A percentile compares a stretch with the other conserved stretches of the same genome.
Conservation (phyloP, 1,140 invertebrate species). For the Aradophagus sp. region DNA sequence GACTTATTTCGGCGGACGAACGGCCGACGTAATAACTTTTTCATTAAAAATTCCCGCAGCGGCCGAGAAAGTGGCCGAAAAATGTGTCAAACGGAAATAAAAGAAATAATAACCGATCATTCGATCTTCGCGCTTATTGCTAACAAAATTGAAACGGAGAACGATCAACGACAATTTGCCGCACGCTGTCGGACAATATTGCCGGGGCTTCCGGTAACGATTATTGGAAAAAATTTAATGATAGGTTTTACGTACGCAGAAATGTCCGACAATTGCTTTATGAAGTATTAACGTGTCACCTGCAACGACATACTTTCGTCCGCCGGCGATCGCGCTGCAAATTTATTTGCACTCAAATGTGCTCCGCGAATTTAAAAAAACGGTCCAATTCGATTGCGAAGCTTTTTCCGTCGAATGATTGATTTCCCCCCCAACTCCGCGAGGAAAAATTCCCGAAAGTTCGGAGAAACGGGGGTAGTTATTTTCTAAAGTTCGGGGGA, state of each 20-base stretch:
- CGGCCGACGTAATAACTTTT: too few species aligned
- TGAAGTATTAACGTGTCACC: constrained; percentile 35
- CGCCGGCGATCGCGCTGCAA: not conserved
- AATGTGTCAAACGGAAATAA: not conserved
- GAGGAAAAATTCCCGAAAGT: too few species aligned
- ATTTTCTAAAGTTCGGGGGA: too few species aligned
- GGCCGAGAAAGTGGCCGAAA: not conserved
- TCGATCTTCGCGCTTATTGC: constrained; percentile 28
- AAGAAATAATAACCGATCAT: constrained; percentile 6
- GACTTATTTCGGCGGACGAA: too few species aligned
- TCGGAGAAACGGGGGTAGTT: too few species aligned
- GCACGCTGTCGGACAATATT: constrained; percentile 30
- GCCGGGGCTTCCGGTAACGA: constrained; percentile 10
- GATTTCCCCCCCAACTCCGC: too few species aligned
- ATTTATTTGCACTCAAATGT: constrained; percentile 39
- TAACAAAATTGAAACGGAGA: constrained; percentile 36
- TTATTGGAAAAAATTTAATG: constrained; percentile 50
- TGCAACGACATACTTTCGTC: constrained; percentile 20
- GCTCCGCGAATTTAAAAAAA: too few species aligned
- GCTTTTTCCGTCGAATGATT: too few species aligned
- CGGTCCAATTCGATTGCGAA: too few species aligned
- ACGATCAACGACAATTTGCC: constrained; percentile 25
- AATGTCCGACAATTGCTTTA: constrained; percentile 48
- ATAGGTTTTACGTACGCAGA: constrained; percentile 26
- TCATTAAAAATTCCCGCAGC: not conserved